Evolutionary conservation across 2,888 invertebrate species (phyloP).

Genomic region (Tetramorium bicarinatum): DNA sequence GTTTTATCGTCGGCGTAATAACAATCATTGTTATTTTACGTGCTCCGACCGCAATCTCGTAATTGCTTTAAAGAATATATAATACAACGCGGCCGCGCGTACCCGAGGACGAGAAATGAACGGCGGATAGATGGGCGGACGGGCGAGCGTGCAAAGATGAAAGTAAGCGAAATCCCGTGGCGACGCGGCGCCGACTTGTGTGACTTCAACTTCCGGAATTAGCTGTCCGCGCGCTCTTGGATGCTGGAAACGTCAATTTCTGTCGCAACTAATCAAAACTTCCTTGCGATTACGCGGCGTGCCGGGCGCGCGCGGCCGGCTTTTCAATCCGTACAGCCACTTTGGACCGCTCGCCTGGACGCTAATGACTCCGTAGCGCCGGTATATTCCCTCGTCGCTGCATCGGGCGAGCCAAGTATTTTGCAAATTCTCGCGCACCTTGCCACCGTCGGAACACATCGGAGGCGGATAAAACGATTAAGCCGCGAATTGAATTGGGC

Average conservation of each 20-base stretch:
- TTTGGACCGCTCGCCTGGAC: constrained; percentile 21
- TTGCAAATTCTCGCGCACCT: constrained; percentile 28
- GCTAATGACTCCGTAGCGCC: constrained; percentile 23
- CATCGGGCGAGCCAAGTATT: constrained; percentile 37
- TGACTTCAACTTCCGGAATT: constrained; percentile 75
- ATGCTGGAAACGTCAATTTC: constrained; percentile 76
- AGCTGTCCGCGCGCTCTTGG: constrained; percentile 68
- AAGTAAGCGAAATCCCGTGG: constrained; percentile 75
- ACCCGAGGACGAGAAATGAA: background rate
- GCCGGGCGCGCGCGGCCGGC: constrained; percentile 44
- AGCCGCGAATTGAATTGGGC: constrained; percentile 43
- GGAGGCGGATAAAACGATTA: constrained; percentile 53
- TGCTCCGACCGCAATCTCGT: constrained; percentile 76
- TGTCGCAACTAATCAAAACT: constrained; percentile 81
- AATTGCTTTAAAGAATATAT: constrained; percentile 69
- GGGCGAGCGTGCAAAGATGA: constrained; percentile 56
- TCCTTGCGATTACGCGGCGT: constrained; percentile 70
- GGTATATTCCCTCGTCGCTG: constrained; percentile 4
- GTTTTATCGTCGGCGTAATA: constrained; percentile 72
- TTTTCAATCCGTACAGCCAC: constrained; percentile 62
- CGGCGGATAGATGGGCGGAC: constrained; percentile 15
- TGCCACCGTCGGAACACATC: constrained; percentile 35
- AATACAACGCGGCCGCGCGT: constrained; percentile 50
- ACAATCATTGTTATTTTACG: constrained; percentile 76
- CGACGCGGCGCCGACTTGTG: constrained; percentile 62